phyloP scores from a whole-genome alignment of 2,888 invertebrate genomes.

The Lasioglossum vierecki region DNA sequence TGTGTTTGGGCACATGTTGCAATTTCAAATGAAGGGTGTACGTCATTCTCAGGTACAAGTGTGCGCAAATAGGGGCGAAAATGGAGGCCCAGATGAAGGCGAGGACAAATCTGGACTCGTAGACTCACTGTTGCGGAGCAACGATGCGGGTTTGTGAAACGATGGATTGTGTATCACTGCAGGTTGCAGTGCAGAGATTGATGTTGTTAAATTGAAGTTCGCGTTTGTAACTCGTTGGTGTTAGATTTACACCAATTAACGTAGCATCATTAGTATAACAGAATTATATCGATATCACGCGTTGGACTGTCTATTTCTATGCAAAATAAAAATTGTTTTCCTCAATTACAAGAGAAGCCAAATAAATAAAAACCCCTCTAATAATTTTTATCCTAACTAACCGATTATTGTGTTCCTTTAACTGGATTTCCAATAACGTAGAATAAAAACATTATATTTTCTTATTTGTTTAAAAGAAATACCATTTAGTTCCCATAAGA shows the following conservation, averaged over 20 bases:
- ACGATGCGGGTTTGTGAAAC: conserved; percentile 17
- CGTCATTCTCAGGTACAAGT: background rate
- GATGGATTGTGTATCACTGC: background rate
- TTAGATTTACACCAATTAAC: background rate
- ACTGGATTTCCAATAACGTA: too few species aligned
- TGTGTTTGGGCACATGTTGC: background rate
- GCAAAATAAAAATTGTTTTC: background rate
- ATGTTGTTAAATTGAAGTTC: background rate
- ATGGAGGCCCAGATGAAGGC: conserved; percentile 3
- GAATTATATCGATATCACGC: too few species aligned
- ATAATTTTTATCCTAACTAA: too few species aligned
- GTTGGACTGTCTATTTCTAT: background rate
- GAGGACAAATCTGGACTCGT: conserved; percentile 17
- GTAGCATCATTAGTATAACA: background rate
- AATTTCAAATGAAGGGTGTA: background rate
- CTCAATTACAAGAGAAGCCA: background rate
- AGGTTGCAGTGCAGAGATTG: background rate
- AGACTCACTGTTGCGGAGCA: background rate
- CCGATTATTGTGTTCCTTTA: too few species aligned
- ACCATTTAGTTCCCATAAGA: background rate
- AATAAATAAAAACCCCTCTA: background rate
- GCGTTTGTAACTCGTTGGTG: background rate
- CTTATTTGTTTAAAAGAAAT: background rate
- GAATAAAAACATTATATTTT: too few species aligned
- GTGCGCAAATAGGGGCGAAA: conserved; percentile 21